A percentile compares a stretch with the other conserved stretches of the same genome.
These are phyloP conservation scores for Candidula unifasciata DNA, from an alignment of 2,888 invertebrate species.

Conservation along the genomic window DNA sequence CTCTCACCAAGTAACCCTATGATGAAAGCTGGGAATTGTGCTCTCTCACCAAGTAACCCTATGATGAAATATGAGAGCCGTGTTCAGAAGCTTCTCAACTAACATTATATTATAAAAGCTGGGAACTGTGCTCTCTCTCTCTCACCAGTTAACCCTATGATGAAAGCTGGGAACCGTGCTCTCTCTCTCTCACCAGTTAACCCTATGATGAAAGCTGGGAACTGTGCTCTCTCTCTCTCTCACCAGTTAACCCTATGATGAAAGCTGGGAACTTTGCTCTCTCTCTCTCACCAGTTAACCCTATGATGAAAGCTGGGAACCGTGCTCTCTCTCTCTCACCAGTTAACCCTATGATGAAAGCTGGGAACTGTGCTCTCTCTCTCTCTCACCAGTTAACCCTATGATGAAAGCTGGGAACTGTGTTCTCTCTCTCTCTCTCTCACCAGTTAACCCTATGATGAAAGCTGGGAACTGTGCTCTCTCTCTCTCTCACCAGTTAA, in stretches of 20 bases:
- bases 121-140: constrained; percentile 54
- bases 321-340: constrained; percentile 59
- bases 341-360: no score
- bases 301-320: neutral
- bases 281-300: constrained; percentile 64
- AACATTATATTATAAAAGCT: no score
- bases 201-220: neutral
- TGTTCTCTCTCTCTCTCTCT: constrained; percentile 61
- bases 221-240: constrained; percentile 58
- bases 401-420: constrained; percentile 7
- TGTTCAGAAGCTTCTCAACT: constrained; percentile 38
- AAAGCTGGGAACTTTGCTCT: constrained; percentile 34
- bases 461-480: constrained; percentile 32
- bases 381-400: no score
- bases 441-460: no score
- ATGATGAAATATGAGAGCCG: neutral
- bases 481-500: no score
- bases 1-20: no score
- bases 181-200: constrained; percentile 62
- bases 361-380: constrained; percentile 51
- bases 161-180: constrained; percentile 25
- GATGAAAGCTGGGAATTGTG: constrained; percentile 12
- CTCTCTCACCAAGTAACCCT: no score
- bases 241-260: no score
- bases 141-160: no score